These are phyloP conservation scores for Netelia virgata DNA, from an alignment of 2,888 invertebrate genomes.

Conservation along the genomic window DNA sequence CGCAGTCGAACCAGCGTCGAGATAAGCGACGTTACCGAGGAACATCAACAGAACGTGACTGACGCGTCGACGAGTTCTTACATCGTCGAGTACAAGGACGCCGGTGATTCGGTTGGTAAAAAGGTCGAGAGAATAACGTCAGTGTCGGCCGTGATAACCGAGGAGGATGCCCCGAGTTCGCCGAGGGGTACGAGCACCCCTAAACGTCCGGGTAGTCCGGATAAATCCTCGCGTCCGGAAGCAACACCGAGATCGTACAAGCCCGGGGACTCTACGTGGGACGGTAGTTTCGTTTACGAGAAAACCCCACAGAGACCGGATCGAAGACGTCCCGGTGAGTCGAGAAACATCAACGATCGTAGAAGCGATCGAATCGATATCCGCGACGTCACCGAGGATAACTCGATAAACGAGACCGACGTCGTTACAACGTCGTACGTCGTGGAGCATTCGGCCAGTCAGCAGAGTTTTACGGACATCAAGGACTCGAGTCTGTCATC, in stretches of 20 bases:
- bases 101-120: conserved; percentile 68
- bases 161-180: conserved; percentile 73
- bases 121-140: conserved; percentile 76
- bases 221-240: conserved; percentile 52
- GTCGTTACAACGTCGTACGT: conserved; percentile 77
- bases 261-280: conserved; percentile 85
- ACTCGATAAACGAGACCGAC: conserved; percentile 81
- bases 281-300: conserved; percentile 87
- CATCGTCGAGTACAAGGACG: conserved; percentile 86
- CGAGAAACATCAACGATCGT: conserved; percentile 60
- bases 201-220: conserved; percentile 63
- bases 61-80: conserved; percentile 88
- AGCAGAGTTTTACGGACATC: conserved; percentile 76
- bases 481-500: conserved; percentile 74
- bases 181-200: conserved; percentile 66
- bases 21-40: conserved; percentile 82
- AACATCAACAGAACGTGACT: conserved; percentile 85
- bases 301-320: conserved; percentile 74
- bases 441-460: conserved; percentile 80
- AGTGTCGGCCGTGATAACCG: conserved; percentile 78
- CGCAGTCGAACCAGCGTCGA: conserved; percentile 72
- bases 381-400: conserved; percentile 78
- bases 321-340: conserved; percentile 53
- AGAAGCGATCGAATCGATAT: conserved; percentile 75
- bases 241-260: conserved; percentile 67